Percentiles rank a stretch among this genome's conserved stretches.
Evolutionary conservation across 2,113 vertebrate species (phyloP).

Genomic region (Leiothrix lutea): DNA sequence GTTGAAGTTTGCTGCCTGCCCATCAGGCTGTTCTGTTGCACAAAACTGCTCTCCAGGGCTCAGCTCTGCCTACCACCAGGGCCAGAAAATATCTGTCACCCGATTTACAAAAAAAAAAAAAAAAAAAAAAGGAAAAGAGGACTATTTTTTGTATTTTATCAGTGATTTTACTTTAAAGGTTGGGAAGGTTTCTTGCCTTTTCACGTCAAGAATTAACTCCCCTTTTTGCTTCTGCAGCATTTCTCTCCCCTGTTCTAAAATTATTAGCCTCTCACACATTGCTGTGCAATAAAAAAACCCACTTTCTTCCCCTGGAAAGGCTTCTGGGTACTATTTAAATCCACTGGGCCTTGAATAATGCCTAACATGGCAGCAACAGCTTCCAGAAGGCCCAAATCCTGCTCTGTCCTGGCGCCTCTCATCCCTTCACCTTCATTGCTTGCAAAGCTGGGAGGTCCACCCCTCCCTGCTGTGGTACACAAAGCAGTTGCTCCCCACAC

Average conservation of each 20-base stretch:
- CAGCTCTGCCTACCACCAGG: neutral
- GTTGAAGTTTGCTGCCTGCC: neutral
- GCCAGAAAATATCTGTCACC: neutral
- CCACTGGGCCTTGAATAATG: accelerated
- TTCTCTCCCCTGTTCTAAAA: neutral
- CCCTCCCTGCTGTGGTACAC: accelerated
- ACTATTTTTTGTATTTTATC: neutral
- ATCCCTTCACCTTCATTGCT: accelerated
- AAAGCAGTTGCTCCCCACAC: accelerated
- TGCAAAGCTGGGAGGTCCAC: no score
- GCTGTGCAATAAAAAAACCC: neutral
- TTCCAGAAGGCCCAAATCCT: neutral
- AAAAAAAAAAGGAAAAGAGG: neutral
- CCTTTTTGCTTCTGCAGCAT: accelerated
- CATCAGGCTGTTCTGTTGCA: no score
- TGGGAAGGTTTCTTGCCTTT: neutral
- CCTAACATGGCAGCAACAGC: accelerated
- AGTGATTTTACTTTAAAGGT: neutral
- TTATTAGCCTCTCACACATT: neutral
- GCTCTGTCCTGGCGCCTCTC: accelerated
- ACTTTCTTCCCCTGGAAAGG: neutral
- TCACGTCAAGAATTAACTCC: neutral
- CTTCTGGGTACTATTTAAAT: neutral
- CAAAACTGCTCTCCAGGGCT: accelerated
- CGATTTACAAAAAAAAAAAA: neutral